Conservation (phyloP, 2,888 invertebrate genomes). For the Drepanosiphum platanoidis region DNA sequence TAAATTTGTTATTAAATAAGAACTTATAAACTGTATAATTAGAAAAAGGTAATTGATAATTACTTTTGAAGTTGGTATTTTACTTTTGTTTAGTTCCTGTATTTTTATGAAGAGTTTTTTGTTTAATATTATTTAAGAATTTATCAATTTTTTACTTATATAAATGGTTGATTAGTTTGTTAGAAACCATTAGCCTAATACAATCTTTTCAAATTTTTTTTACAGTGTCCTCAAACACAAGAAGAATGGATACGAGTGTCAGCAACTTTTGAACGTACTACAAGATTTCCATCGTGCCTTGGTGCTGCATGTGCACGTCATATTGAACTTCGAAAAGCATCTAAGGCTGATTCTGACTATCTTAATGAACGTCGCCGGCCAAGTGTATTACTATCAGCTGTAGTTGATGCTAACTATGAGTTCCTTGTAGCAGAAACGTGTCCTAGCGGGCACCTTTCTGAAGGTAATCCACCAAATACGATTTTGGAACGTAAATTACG, state of each 20-base stretch:
- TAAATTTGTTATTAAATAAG: too few relatives aligned
- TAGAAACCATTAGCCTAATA: not conserved
- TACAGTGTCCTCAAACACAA: slow-evolving; percentile 54
- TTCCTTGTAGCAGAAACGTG: slow-evolving; percentile 49
- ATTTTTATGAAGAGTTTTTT: too few relatives aligned
- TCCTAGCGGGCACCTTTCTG: slow-evolving; percentile 55
- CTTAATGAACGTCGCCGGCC: slow-evolving; percentile 55
- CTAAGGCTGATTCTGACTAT: slow-evolving; percentile 57
- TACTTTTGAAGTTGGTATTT: too few relatives aligned
- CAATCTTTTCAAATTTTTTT: not conserved
- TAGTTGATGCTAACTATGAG: slow-evolving; percentile 55
- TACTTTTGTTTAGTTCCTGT: too few relatives aligned
- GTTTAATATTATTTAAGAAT: too few relatives aligned
- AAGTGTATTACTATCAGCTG: slow-evolving; percentile 48
- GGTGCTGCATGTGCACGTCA: slow-evolving; percentile 57
- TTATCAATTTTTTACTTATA: not conserved
- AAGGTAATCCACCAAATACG: slow-evolving; percentile 46
- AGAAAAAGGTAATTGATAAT: too few relatives aligned
- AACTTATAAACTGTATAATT: too few relatives aligned
- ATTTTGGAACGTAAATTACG: slow-evolving; percentile 53
- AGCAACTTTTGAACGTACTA: slow-evolving; percentile 55
- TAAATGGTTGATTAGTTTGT: not conserved
- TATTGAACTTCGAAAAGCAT: slow-evolving; percentile 50
- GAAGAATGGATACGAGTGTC: slow-evolving; percentile 53
- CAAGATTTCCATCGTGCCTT: slow-evolving; percentile 52